Evolutionary conservation across 2,888 invertebrate species (phyloP).

Genomic region (Megastigmus dorsalis): DNA sequence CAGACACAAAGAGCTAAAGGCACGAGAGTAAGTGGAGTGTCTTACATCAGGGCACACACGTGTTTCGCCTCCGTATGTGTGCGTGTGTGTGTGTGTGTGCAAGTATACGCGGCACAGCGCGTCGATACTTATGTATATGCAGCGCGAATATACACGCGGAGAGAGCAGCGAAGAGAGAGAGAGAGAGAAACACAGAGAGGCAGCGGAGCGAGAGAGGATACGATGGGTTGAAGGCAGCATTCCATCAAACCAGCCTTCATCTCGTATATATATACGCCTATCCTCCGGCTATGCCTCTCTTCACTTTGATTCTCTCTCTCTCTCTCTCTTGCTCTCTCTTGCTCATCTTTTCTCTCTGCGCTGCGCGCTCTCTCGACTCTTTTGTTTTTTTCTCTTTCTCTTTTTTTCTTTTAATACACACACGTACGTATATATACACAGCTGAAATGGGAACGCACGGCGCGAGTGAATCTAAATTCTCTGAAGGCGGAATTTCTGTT

Average conservation of each 20-base stretch:
- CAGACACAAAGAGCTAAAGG: conserved; percentile 20
- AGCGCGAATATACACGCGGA: background rate
- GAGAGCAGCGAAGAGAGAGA: conserved; percentile 2
- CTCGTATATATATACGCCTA: conserved; percentile 65
- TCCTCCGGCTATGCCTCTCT: conserved; percentile 65
- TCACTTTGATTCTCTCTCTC: conserved; percentile 53
- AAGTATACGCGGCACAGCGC: conserved; percentile 11
- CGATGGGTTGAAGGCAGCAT: conserved; percentile 65
- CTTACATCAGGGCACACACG: conserved; percentile 44
- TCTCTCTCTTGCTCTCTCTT: conserved; percentile 39
- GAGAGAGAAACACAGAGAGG: conserved; percentile 45
- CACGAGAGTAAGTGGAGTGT: conserved; percentile 19
- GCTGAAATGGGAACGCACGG: conserved; percentile 30
- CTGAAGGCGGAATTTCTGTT: conserved; percentile 23
- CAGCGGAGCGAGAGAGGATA: conserved; percentile 21
- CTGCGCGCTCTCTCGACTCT: conserved; percentile 49
- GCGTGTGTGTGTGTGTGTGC: background rate
- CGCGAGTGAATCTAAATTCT: conserved; percentile 36
- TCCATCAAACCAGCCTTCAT: conserved; percentile 74
- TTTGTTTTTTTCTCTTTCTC: conserved; percentile 44
- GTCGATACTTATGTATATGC: conserved; percentile 52
- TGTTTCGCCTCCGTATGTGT: background rate
- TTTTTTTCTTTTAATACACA: conserved; percentile 33
- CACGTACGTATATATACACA: background rate
- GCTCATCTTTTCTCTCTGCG: conserved; percentile 52